A percentile compares a stretch with the other conserved stretches of the same genome.
Evolutionary conservation across 2,888 invertebrate genomes (phyloP).

Genomic region (Tachystola acroxantha): DNA sequence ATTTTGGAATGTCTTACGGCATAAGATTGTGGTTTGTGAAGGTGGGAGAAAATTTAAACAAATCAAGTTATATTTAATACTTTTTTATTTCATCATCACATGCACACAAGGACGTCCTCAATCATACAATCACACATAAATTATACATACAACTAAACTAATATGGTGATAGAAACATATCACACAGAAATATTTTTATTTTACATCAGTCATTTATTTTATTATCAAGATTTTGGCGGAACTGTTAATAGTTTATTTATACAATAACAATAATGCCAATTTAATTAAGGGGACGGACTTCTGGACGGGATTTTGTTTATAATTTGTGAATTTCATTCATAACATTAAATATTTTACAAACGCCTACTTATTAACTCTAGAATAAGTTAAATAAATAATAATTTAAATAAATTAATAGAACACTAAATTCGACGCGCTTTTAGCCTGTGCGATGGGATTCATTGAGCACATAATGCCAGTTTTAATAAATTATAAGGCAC

Average conservation of each 20-base stretch:
- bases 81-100: slow-evolving; percentile 66
- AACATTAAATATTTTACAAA: slow-evolving; percentile 28
- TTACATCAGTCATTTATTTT: slow-evolving; percentile 72
- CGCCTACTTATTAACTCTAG: slow-evolving; percentile 60
- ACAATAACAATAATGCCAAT: slow-evolving; percentile 50
- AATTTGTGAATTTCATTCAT: slow-evolving; percentile 16
- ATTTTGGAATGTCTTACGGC: too few species aligned
- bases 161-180: slow-evolving; percentile 66
- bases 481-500: slow-evolving; percentile 20
- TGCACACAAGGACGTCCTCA: slow-evolving; percentile 77
- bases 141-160: slow-evolving; percentile 67
- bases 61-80: slow-evolving; percentile 3
- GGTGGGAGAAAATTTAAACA: background rate
- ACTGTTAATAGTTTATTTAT: slow-evolving; percentile 33
- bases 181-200: slow-evolving; percentile 67
- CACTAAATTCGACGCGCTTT: slow-evolving; percentile 44
- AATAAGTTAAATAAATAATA: slow-evolving; percentile 77
- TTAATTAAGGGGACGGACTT: slow-evolving; percentile 26
- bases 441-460: slow-evolving; percentile 44
- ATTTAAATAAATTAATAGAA: slow-evolving; percentile 70
- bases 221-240: slow-evolving; percentile 41
- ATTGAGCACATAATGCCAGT: slow-evolving; percentile 31
- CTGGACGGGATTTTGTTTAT: slow-evolving; percentile 26
- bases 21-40: too few species aligned
- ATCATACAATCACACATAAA: slow-evolving; percentile 57